Percentiles rank a stretch among this genome's conserved stretches.
phyloP scores from a whole-genome alignment of 2,888 invertebrate genomes.

The Odontocolon sp. region DNA sequence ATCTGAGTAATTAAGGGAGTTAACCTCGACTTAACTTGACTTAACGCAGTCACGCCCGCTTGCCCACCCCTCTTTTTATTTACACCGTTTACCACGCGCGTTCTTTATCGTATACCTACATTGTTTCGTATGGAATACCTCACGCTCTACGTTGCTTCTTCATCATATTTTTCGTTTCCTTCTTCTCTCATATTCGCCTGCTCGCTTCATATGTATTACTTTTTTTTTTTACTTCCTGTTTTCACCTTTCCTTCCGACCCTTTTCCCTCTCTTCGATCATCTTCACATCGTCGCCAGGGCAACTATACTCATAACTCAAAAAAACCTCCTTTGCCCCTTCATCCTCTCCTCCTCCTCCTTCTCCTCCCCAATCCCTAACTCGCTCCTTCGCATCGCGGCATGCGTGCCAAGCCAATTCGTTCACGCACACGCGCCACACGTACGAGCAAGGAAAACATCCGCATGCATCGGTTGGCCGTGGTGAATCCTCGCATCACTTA shows the following conservation, averaged over 20 bases:
- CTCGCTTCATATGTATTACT: constrained; percentile 37
- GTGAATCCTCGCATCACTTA: constrained; percentile 28
- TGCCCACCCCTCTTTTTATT: constrained; percentile 77
- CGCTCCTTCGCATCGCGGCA: neutral
- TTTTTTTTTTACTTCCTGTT: constrained; percentile 35
- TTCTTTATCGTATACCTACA: constrained; percentile 42
- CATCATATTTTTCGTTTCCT: constrained; percentile 31
- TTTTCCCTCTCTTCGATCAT: too few species aligned
- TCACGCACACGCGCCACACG: constrained; percentile 53
- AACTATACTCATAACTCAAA: constrained; percentile 51
- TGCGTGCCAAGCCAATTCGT: constrained; percentile 29
- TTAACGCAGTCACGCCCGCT: constrained; percentile 81
- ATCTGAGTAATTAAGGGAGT: constrained; percentile 81
- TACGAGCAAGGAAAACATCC: neutral
- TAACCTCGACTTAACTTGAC: constrained; percentile 80
- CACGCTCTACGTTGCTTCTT: constrained; percentile 20
- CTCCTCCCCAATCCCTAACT: neutral
- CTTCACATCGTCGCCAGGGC: constrained; percentile 29
- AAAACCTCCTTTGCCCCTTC: neutral
- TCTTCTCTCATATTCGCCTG: constrained; percentile 38
- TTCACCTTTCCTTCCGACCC: constrained; percentile 33
- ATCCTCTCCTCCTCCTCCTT: neutral
- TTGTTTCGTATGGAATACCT: constrained; percentile 29
- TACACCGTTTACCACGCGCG: constrained; percentile 73
- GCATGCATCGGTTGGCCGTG: neutral